Evolutionary conservation across 2,113 vertebrate species (phyloP).

Genomic region (Perccottus glenii): DNA sequence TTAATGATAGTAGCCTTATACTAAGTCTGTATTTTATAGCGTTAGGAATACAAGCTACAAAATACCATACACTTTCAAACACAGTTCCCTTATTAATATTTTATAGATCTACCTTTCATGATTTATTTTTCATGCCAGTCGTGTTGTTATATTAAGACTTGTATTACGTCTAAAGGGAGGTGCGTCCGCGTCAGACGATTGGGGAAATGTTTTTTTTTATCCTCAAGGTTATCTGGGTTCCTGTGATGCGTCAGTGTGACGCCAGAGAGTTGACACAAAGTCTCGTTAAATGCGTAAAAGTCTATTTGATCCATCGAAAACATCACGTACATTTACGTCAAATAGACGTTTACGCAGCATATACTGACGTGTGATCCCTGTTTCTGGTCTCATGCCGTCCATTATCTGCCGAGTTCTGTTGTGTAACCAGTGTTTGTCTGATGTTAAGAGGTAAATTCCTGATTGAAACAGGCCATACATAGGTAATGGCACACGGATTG

Average conservation of each 20-base stretch:
- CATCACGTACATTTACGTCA: background rate
- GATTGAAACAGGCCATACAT: background rate
- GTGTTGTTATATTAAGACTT: conserved; percentile 6
- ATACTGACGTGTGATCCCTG: background rate
- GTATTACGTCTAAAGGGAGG: background rate
- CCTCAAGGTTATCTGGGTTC: conserved; percentile 68
- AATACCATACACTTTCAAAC: no score
- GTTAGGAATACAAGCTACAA: background rate
- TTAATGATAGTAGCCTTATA: no score
- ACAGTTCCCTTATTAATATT: background rate
- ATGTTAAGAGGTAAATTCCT: no score
- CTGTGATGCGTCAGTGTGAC: conserved; percentile 38
- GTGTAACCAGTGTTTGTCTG: background rate
- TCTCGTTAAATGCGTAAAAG: conserved; percentile 7
- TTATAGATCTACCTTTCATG: background rate
- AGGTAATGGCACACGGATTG: background rate
- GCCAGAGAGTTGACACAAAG: conserved; percentile 18
- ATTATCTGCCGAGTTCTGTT: background rate
- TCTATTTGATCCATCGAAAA: background rate
- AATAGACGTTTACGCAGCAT: conserved; percentile 1
- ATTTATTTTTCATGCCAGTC: background rate
- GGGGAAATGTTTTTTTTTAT: conserved; percentile 12
- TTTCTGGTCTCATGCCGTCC: background rate
- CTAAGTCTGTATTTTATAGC: background rate
- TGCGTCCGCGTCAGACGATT: conserved; percentile 3